Evolutionary conservation across 2,797 vertebrate species (phyloP).

Genomic region (Xyrichtys novacula): DNA sequence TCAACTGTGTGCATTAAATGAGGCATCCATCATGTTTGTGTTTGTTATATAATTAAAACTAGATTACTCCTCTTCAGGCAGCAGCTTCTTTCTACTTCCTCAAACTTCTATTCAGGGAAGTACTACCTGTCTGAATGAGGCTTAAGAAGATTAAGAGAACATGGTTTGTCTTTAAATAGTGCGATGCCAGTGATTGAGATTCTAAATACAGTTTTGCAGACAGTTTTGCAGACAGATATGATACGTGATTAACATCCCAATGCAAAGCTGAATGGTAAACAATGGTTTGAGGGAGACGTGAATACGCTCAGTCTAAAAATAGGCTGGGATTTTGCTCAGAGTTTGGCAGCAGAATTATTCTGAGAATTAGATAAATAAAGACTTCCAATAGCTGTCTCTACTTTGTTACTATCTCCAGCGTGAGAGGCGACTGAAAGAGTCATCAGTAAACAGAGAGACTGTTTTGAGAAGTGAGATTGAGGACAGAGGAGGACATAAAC

Average conservation of each 20-base stretch:
- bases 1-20: neutral
- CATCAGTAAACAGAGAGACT: constrained; percentile 13
- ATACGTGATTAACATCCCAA: neutral
- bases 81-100: constrained; percentile 48
- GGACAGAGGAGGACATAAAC: constrained; percentile 14
- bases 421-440: constrained; percentile 36
- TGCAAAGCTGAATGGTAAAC: neutral
- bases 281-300: neutral
- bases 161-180: constrained; percentile 72
- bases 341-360: constrained; percentile 35
- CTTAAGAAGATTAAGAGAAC: constrained; percentile 79
- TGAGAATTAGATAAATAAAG: constrained; percentile 49
- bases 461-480: constrained; percentile 21
- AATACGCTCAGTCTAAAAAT: constrained; percentile 18
- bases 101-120: constrained; percentile 69
- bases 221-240: neutral
- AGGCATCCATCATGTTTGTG: constrained; percentile 6
- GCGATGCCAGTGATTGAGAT: constrained; percentile 35
- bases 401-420: constrained; percentile 49
- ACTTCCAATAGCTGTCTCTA: constrained; percentile 37
- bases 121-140: constrained; percentile 67
- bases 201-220: constrained; percentile 27
- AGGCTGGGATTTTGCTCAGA: constrained; percentile 21
- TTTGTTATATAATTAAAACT: constrained; percentile 28
- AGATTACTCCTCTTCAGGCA: constrained; percentile 29